These are phyloP conservation scores for Epirrita christyi DNA, from an alignment of 2,888 invertebrate genomes.

Conservation along the genomic window DNA sequence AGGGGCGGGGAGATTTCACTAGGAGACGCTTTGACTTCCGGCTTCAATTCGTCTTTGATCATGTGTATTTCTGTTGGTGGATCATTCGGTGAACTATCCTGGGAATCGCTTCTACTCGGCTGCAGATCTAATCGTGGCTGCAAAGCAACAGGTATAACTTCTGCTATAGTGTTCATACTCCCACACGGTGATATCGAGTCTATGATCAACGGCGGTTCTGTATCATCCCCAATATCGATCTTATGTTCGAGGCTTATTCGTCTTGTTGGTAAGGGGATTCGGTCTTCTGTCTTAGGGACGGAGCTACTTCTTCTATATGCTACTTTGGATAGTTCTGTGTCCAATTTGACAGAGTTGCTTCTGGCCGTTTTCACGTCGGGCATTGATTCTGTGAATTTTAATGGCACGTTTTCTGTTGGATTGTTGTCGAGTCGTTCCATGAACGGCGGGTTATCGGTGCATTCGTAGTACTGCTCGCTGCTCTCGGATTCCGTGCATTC, in stretches of 20 bases:
- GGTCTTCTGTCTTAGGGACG: conserved; percentile 73
- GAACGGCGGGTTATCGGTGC: conserved; percentile 68
- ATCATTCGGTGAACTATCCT: conserved; percentile 74
- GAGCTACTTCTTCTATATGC: conserved; percentile 76
- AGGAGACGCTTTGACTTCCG: conserved; percentile 70
- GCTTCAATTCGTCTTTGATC: conserved; percentile 62
- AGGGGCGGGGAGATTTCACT: conserved; percentile 79
- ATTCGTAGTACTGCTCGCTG: conserved; percentile 80
- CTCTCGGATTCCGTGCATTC: conserved; percentile 82
- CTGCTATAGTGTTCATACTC: conserved; percentile 78
- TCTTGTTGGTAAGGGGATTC: conserved; percentile 63
- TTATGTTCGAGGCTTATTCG: conserved; percentile 79
- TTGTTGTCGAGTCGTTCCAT: conserved; percentile 66
- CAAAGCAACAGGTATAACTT: conserved; percentile 73
- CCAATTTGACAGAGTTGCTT: conserved; percentile 66
- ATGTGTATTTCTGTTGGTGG: conserved; percentile 78
- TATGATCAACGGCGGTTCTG: conserved; percentile 78
- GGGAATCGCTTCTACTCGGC: conserved; percentile 67
- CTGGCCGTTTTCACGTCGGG: conserved; percentile 58
- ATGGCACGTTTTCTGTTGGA: conserved; percentile 55
- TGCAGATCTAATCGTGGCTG: conserved; percentile 71
- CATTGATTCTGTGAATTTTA: conserved; percentile 62
- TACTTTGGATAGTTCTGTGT: conserved; percentile 70
- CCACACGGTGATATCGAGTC: conserved; percentile 75
- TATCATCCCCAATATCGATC: conserved; percentile 80